Base-by-base conservation (phyloP, 2,888 invertebrate species). In the Eretmocerus hayati region DNA sequence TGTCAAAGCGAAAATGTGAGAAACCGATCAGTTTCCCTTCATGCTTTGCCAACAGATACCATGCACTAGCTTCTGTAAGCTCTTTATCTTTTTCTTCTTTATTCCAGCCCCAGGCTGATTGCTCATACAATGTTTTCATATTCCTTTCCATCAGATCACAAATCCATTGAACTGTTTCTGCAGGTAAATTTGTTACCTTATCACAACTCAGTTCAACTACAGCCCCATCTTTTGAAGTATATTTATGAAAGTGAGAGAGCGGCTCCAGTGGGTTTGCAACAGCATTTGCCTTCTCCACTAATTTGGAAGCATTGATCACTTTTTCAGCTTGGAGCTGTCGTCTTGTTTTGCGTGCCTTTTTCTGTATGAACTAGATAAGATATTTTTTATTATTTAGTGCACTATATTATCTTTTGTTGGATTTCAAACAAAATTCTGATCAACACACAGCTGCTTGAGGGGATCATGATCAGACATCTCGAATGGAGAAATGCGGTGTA, bases 141-240 rank as follows among this genome's bases (percentile, higher is more conserved):
- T 91, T 91, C 55, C 77, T 76, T 66, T 85, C 84, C 52, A 86
- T 84, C 21, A 91, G 75, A 60, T 83, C 77, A 61, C 87, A 83
- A 38, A 84, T 79, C 85, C 87, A 88, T 30, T 82, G 74, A 26
- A 80, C 67, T 6, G 77, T 75, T 50, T 73, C 72, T 45, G 77
- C 72, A 43, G 79, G 75, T 42, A 88, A 69, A 50, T 82, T 73
- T 38, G 69, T 68, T 6, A 81, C 80, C 61, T 71, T 74, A 57
- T 77, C 75, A 48, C 83, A 82, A 56, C 74, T 77, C 59, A 88
- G 75, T 36, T 77, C 75, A 5, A 81, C 77, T 44, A 75, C 74
- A 30, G 81, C 62, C 33, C 80, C 81, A 63, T 81, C 78, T 61
- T 79, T 79, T 2, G 59, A 54, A 40, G 73, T 75, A 66, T 77